Conservation (phyloP, 2,797 vertebrate genomes). For the Cheirogaleus major region DNA sequence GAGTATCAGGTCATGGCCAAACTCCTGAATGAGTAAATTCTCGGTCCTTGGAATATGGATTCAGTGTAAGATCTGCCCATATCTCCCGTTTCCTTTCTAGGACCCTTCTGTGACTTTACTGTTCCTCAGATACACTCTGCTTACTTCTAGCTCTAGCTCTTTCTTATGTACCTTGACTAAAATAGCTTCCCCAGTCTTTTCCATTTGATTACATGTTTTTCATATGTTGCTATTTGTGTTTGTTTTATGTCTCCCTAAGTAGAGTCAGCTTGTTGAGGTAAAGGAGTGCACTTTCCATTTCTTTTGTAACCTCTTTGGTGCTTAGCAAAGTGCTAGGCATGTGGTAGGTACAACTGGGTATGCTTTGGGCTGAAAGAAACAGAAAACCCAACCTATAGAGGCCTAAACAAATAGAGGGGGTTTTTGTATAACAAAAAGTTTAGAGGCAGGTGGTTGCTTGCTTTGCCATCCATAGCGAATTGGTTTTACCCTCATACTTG, state of each 20-base stretch:
- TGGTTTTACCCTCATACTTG: background rate
- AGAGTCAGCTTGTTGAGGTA: constrained; percentile 9
- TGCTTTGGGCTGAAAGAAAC: background rate
- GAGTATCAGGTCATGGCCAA: background rate
- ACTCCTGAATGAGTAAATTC: background rate
- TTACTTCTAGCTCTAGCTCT: background rate
- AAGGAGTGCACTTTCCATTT: background rate
- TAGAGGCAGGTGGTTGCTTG: background rate
- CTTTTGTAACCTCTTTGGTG: constrained; percentile 16
- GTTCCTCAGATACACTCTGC: background rate
- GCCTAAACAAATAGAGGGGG: background rate
- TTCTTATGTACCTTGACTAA: background rate
- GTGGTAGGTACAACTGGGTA: background rate
- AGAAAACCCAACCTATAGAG: background rate
- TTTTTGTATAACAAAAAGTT: background rate
- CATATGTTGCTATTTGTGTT: background rate
- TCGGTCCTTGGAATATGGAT: background rate
- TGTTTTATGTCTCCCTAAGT: background rate
- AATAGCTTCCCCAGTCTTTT: background rate
- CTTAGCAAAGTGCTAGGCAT: background rate
- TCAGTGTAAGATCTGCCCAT: background rate
- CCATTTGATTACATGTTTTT: background rate
- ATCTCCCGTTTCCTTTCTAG: background rate
- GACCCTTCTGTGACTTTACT: background rate
- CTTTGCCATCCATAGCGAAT: background rate